These are phyloP conservation scores for Amblyopsis rosae DNA, from an alignment of 2,113 vertebrate genomes.

Conservation along the genomic window DNA sequence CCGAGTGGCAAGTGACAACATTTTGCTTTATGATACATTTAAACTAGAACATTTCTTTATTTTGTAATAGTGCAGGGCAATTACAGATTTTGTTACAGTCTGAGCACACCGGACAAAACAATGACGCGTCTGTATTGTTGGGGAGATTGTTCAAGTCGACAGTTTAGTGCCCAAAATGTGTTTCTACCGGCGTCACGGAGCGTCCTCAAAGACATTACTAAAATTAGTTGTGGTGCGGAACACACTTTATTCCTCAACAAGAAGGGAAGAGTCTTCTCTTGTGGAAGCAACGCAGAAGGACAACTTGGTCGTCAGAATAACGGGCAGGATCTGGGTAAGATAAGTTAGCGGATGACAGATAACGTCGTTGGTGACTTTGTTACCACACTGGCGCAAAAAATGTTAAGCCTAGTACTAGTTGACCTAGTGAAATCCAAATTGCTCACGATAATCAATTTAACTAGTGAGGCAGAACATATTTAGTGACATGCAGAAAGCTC, in stretches of 20 bases:
- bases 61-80: too few species aligned
- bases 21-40: background rate
- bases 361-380: too few species aligned
- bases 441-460: too few species aligned
- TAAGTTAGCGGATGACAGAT: too few species aligned
- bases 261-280: constrained; percentile 57
- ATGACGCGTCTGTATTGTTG: constrained; percentile 53
- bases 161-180: constrained; percentile 35
- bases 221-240: constrained; percentile 60
- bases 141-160: constrained; percentile 62
- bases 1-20: too few species aligned
- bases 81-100: background rate
- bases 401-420: too few species aligned
- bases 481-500: too few species aligned
- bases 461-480: too few species aligned
- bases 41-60: background rate
- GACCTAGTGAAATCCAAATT: too few species aligned
- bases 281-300: constrained; percentile 62
- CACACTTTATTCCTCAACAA: constrained; percentile 64
- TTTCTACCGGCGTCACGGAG: constrained; percentile 34
- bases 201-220: constrained; percentile 17
- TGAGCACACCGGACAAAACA: constrained; percentile 5
- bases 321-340: constrained; percentile 1
- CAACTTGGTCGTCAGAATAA: constrained; percentile 61
- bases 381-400: too few species aligned